Base-by-base conservation (phyloP, 2,113 vertebrate genomes). In the Leiothrix lutea region DNA sequence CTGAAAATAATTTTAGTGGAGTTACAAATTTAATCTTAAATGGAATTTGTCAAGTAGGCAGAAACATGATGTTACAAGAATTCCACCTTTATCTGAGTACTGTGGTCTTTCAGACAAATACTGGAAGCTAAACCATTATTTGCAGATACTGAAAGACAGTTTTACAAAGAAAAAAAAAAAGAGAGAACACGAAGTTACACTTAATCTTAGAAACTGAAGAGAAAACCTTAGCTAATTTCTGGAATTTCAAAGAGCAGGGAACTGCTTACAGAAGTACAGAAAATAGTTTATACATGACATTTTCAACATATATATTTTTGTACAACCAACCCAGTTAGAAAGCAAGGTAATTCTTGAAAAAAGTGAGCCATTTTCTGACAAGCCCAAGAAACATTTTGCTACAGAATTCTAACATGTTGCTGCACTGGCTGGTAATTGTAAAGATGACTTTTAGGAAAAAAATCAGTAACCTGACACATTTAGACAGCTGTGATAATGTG, bases 351-450 rank as follows among this genome's bases (percentile, higher is more conserved):
- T 70, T 58, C 23, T 15, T 64, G 21, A 48, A 60, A 64, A 77
- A 40, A 42, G 22, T 3, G 2, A 80, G 18, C 16, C 3, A 33
- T 50, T 79, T 92, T 66, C 69, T 81, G 19, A 36, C 57, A 67
- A 45, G 26, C 51, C 38, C 12, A 81, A 78, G 33, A 56, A 83
- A 80, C 5, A 6, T 26, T 70, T 36, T 36, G 36, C 28, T 36
- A 7, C 1, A 73, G 33, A 77, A 72, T 53, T 72, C 14, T 42
- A 47, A 45, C 4, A 10, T 14, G 28, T n/a, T 0, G 0, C 48
- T 86, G 35, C 56, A n/a, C 26, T 40, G 47, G 10, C 40, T 86
- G 84, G 60, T 47, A 50, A 58, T 69, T 73, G 24, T 35, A 36
- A 54, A 88, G 42, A 80, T 8, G 33, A 53, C 36, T 62, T 94